Percentiles rank a stretch among this genome's conserved stretches.
phyloP scores from a whole-genome alignment of 2,797 vertebrate species.

The Distichodus sexfasciatus region DNA sequence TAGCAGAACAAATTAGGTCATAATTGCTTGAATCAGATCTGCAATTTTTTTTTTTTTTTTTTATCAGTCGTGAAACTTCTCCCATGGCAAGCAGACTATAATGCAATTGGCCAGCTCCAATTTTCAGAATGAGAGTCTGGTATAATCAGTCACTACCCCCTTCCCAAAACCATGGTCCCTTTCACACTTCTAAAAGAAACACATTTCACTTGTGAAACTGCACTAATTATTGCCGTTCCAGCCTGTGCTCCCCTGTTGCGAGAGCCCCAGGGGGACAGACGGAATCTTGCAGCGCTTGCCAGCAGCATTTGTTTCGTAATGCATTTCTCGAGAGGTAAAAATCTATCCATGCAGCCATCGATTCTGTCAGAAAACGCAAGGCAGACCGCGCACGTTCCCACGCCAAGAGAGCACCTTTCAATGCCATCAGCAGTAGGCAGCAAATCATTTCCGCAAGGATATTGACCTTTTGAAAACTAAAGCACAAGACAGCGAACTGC shows the following conservation, averaged over 20 bases:
- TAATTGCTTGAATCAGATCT: no score
- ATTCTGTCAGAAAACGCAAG: conserved; percentile 19
- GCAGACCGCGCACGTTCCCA: not conserved
- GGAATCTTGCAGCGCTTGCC: conserved; percentile 45
- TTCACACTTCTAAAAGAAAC: conserved; percentile 49
- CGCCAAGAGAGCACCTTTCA: not conserved
- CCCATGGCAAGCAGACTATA: not conserved
- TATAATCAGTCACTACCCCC: not conserved
- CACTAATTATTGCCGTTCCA: conserved; percentile 53
- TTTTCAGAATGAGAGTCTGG: not conserved
- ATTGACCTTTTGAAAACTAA: conserved; percentile 13
- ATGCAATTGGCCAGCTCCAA: not conserved
- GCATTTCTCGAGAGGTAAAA: conserved; percentile 28
- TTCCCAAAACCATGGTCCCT: conserved; percentile 21
- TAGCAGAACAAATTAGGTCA: no score
- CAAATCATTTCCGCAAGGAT: not conserved
- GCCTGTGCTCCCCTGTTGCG: conserved; percentile 42
- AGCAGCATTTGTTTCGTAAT: conserved; percentile 44
- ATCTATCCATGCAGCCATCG: conserved; percentile 3
- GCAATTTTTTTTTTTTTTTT: no score
- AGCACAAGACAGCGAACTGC: not conserved
- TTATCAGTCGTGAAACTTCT: no score
- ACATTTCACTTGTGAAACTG: conserved; percentile 48
- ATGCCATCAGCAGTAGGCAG: not conserved
- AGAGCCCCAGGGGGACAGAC: conserved; percentile 42